Percentiles rank a stretch among this genome's conserved stretches.
Conservation (phyloP, 2,888 invertebrate genomes). For the Lithophane semibrunnea region DNA sequence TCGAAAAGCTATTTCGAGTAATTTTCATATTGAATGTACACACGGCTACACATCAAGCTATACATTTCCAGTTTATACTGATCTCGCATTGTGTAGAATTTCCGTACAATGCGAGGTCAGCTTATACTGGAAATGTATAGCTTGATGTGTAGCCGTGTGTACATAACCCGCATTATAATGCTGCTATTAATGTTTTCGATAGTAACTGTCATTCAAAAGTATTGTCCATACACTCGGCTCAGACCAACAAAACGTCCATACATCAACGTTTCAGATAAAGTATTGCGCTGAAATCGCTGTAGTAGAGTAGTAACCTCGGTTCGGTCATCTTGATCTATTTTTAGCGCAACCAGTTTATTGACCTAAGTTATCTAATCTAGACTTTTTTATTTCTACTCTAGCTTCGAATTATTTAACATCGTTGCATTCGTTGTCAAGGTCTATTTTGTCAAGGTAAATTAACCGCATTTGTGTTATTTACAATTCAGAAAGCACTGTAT, state of each 20-base stretch:
- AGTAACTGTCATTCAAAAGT: not conserved
- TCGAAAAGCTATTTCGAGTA: slow-evolving; percentile 7
- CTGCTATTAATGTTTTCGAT: not conserved
- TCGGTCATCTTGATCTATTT: slow-evolving; percentile 1
- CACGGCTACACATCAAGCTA: no score
- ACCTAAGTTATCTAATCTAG: slow-evolving; percentile 31
- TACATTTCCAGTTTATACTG: no score
- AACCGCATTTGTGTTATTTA: not conserved
- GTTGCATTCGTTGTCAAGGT: slow-evolving; percentile 36
- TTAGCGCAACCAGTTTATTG: slow-evolving; percentile 22
- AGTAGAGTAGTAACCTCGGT: slow-evolving; percentile 2
- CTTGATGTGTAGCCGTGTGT: no score
- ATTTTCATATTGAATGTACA: slow-evolving; percentile 22
- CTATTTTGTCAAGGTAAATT: slow-evolving; percentile 7
- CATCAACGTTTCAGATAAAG: not conserved
- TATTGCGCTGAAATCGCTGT: not conserved
- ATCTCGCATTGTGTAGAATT: no score
- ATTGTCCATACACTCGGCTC: not conserved
- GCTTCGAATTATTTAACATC: slow-evolving; percentile 8
- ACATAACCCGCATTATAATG: not conserved
- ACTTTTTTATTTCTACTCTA: not conserved
- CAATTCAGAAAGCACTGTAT: not conserved
- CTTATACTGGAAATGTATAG: no score
- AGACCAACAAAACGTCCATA: no score
- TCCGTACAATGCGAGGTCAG: no score